Base-by-base conservation (phyloP, 2,113 vertebrate genomes). In the Aythya baeri region DNA sequence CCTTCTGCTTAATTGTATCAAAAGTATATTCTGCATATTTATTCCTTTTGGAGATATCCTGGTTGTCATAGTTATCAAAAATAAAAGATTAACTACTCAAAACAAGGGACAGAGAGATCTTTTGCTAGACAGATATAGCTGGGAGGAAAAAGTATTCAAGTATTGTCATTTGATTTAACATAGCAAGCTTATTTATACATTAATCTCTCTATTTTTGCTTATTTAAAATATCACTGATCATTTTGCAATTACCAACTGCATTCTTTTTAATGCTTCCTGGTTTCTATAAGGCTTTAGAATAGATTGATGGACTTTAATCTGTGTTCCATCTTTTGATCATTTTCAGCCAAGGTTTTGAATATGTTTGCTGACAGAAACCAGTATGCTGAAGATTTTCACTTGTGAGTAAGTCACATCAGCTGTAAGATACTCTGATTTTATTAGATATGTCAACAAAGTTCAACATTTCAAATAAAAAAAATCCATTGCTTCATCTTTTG, bases 271-370 rank as follows among this genome's bases (percentile, higher is more conserved):
- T 32, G 26, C 32, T 83, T 72, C 29, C 43, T 78, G 43, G 73
- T 80, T 78, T 74, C 75, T 80, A 0, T 59, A 63, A 61, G 21
- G 38, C 17, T 83, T 31, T 58, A 73, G 23, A 72, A 25, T 41
- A 17, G 57, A 86, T 70, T 83, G 34, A 25, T 13, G 2, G 43
- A 71, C 76, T 63, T 88, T 11, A 94, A 34, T 23, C 9, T 88
- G 3, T 72, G 13, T 62, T 94, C 34, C 80, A n/a, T 72, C 67
- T 72, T 92, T 62, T 91, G 32, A n/a, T 73, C 6, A 17, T 85
- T 95, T 94, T 68, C 62, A 74, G 46, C 13, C 49, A 32, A 77
- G 71, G 11, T 78, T 95, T 92, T 84, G 11, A 84, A 61, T 83
- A 13, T 27, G 7, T 68, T 29, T 89, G 11, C 32, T 85, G 34